Conservation (phyloP, 2,888 invertebrate genomes). For the Lathronympha strigana region DNA sequence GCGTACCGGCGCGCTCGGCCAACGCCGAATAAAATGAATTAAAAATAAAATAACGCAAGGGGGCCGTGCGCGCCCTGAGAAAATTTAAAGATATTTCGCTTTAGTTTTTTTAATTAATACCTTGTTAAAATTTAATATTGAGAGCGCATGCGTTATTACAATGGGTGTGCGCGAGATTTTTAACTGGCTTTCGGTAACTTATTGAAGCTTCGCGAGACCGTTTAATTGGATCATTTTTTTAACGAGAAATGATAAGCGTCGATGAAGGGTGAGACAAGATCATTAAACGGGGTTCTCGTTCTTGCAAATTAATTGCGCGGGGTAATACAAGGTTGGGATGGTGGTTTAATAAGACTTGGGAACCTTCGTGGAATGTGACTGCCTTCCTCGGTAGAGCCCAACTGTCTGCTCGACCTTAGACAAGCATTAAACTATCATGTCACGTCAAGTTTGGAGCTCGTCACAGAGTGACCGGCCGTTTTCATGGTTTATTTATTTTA, state of each 20-base stretch:
- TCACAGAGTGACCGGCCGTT: constrained; percentile 40
- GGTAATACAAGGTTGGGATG: constrained; percentile 33
- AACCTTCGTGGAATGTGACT: constrained; percentile 33
- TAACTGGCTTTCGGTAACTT: constrained; percentile 80
- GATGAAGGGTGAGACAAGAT: constrained; percentile 68
- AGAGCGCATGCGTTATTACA: constrained; percentile 82
- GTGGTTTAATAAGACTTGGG: constrained; percentile 35
- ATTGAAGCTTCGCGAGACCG: constrained; percentile 69
- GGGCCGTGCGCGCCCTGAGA: constrained; percentile 79
- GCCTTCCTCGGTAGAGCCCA: constrained; percentile 2
- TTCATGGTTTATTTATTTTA: constrained; percentile 29
- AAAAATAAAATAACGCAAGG: constrained; percentile 80
- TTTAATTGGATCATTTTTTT: constrained; percentile 82
- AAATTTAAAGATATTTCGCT: constrained; percentile 83
- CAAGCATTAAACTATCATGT: constrained; percentile 58
- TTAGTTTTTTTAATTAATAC: constrained; percentile 85
- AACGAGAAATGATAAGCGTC: constrained; percentile 77
- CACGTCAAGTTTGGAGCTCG: constrained; percentile 44
- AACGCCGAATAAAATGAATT: constrained; percentile 83
- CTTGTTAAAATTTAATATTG: constrained; percentile 85
- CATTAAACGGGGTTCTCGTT: constrained; percentile 58
- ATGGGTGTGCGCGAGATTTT: constrained; percentile 81
- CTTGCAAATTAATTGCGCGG: constrained; percentile 58
- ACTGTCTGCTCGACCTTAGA: constrained; percentile 49
- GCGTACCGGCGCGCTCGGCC: constrained; percentile 74